A percentile compares a stretch with the other conserved stretches of the same genome.
These are phyloP conservation scores for Horisme vitalbata DNA, from an alignment of 2,888 invertebrate species.

Conservation along the genomic window DNA sequence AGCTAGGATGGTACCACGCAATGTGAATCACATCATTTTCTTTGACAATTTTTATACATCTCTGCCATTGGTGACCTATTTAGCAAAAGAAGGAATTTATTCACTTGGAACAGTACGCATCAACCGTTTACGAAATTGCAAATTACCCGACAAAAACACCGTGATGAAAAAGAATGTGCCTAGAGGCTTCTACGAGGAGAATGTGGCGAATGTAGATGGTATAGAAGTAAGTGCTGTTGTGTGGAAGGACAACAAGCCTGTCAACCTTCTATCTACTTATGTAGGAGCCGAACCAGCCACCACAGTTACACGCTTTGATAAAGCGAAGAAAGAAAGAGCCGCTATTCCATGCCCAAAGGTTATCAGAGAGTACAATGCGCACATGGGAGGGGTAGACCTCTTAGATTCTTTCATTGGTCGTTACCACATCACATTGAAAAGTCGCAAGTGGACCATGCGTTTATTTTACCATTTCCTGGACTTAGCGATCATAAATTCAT, in stretches of 20 bases:
- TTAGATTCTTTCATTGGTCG: no score
- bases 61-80: constrained; percentile 26
- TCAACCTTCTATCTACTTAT: constrained; percentile 2
- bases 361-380: no score
- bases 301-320: no score
- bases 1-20: constrained; percentile 40
- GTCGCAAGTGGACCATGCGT: no score
- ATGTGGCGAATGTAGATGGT: constrained; percentile 31
- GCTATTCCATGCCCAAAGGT: no score
- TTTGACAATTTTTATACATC: constrained; percentile 46
- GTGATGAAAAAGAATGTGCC: constrained; percentile 3
- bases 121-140: not conserved
- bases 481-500: no score
- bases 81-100: no score
- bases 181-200: constrained; percentile 6
- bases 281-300: constrained; percentile 41
- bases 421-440: no score
- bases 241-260: constrained; percentile 36
- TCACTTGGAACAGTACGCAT: no score
- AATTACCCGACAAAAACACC: not conserved
- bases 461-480: no score
- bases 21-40: constrained; percentile 39
- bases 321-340: no score
- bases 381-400: no score
- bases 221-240: constrained; percentile 42